These are phyloP conservation scores for Ornithorhynchus anatinus DNA, from an alignment of 2,113 vertebrate genomes.

Conservation along the genomic window DNA sequence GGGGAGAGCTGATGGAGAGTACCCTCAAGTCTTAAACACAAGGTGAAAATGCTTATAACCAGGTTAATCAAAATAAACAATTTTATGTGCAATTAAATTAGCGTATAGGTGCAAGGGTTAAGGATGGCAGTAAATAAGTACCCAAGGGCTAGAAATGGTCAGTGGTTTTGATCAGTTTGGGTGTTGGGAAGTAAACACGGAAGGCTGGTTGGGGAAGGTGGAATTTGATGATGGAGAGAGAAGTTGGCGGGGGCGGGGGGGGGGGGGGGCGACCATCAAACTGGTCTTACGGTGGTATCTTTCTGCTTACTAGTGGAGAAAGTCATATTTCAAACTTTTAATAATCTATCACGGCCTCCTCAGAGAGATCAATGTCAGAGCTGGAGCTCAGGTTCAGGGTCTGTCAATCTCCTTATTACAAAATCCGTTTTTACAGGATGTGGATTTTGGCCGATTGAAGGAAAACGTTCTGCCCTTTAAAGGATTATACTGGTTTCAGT, in stretches of 20 bases:
- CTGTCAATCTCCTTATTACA: background rate
- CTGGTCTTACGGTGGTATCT: background rate
- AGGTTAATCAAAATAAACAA: no score
- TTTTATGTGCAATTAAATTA: no score
- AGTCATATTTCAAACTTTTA: background rate
- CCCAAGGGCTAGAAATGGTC: no score
- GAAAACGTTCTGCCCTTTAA: background rate
- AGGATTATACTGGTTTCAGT: background rate
- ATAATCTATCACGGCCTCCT: background rate
- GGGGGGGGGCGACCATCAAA: background rate
- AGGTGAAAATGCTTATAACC: no score
- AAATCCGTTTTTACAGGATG: conserved; percentile 5
- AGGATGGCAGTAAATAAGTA: no score
- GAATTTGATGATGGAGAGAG: background rate
- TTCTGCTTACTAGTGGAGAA: conserved; percentile 8
- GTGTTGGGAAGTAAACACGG: no score
- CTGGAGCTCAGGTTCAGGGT: background rate
- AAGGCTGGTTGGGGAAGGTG: no score
- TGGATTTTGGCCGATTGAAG: background rate
- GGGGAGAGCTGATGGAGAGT: no score
- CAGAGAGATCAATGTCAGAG: background rate
- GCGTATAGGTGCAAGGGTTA: no score
- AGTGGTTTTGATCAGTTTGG: no score
- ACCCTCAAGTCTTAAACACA: no score
- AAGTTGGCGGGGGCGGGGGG: background rate